A percentile compares a stretch with the other conserved stretches of the same genome.
These are phyloP conservation scores for Callipepla squamata DNA, from an alignment of 2,113 vertebrate species.

Conservation along the genomic window DNA sequence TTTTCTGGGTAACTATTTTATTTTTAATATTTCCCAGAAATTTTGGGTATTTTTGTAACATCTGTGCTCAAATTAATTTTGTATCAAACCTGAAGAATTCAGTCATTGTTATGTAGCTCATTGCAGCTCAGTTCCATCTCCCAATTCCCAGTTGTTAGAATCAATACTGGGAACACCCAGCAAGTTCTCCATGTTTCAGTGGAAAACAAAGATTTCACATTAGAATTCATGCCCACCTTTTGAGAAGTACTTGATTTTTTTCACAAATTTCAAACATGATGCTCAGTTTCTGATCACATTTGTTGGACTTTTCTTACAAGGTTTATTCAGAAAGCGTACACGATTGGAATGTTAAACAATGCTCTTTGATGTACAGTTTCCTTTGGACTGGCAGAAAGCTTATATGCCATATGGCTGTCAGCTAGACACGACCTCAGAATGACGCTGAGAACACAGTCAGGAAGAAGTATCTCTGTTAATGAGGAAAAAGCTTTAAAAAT, in stretches of 20 bases:
- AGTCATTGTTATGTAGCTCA: not conserved
- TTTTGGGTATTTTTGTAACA: not conserved
- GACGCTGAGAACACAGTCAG: not conserved
- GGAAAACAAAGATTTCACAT: not conserved
- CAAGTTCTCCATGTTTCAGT: not conserved
- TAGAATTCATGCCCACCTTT: not conserved
- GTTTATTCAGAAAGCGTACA: not conserved
- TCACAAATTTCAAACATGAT: not conserved
- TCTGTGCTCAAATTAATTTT: not conserved
- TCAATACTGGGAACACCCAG: not conserved
- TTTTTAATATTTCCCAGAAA: not conserved
- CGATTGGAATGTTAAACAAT: not conserved
- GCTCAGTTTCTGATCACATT: not conserved
- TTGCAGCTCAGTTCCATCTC: not conserved
- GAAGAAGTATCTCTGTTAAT: not conserved
- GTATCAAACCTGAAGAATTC: not conserved
- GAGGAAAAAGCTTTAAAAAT: not conserved
- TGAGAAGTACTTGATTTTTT: not conserved
- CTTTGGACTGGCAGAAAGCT: not conserved
- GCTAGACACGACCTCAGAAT: not conserved
- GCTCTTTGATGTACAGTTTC: not conserved
- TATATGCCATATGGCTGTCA: not conserved
- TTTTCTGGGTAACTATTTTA: not conserved
- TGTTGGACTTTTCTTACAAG: not conserved
- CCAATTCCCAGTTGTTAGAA: not conserved